phyloP scores from a whole-genome alignment of 1,140 invertebrate species.

The Bombus soroeensis region DNA sequence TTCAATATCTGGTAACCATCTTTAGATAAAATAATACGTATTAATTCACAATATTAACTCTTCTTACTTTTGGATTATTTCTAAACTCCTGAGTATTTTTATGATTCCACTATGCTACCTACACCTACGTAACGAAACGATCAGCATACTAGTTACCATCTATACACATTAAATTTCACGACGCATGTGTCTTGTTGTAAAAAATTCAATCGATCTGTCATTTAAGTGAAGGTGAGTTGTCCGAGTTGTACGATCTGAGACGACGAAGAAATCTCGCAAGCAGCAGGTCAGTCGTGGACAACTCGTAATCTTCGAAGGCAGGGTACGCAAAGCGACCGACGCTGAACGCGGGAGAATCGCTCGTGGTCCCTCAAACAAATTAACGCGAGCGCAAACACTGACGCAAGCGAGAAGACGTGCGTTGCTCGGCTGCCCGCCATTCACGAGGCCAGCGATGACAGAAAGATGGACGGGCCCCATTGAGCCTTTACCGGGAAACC shows the following conservation, averaged over 20 bases:
- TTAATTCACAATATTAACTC: no score
- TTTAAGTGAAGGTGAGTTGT: background rate
- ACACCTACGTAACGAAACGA: no score
- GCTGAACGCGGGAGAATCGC: background rate
- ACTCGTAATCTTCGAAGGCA: background rate
- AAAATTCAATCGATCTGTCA: background rate
- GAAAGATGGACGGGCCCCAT: constrained; percentile 37
- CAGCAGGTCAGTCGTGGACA: background rate
- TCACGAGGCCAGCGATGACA: constrained; percentile 25
- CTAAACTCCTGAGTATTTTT: no score
- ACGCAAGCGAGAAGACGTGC: background rate
- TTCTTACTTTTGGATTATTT: no score
- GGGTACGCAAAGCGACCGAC: constrained; percentile 1
- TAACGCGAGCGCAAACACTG: constrained; percentile 39
- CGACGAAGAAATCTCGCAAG: constrained; percentile 27
- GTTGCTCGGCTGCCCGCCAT: constrained; percentile 6
- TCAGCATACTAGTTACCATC: no score
- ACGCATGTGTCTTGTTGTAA: no score
- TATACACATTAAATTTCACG: background rate
- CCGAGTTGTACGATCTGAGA: background rate
- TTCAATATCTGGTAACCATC: no score
- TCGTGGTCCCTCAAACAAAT: constrained; percentile 31
- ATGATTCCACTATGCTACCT: no score
- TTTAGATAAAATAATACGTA: no score
- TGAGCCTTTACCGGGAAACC: constrained; percentile 39